Conservation (phyloP, 2,113 vertebrate species). For the Neotragus moschatus region DNA sequence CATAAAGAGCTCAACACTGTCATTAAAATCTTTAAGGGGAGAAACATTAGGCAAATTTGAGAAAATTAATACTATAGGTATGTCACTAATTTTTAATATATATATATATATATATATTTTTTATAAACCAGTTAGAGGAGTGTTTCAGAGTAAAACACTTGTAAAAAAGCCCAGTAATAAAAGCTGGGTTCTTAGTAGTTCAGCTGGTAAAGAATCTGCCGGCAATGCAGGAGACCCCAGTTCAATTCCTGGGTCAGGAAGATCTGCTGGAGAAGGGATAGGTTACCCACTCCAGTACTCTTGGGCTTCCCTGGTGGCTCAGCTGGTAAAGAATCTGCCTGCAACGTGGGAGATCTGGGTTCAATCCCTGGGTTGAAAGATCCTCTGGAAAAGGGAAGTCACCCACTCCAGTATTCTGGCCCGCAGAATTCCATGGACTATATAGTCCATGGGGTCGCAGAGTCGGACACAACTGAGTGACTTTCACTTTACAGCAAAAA, state of each 20-base stretch:
- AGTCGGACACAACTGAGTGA: neutral
- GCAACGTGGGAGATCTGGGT: fast-evolving
- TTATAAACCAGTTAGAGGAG: neutral
- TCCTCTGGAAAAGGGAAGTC: neutral
- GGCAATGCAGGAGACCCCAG: neutral
- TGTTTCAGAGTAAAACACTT: neutral
- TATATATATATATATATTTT: neutral
- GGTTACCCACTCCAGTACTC: neutral
- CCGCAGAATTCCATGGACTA: neutral
- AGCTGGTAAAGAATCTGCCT: neutral
- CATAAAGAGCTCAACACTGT: slow-evolving; percentile 23
- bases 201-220: neutral
- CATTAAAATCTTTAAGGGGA: slow-evolving; percentile 35
- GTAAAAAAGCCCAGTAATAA: neutral
- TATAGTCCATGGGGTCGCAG: neutral
- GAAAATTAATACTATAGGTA: neutral
- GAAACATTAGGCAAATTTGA: neutral
- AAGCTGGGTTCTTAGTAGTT: neutral
- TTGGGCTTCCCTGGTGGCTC: neutral
- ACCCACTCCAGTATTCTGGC: neutral
- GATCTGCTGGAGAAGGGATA: neutral
- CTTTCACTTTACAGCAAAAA: neutral
- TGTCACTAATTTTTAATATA: neutral
- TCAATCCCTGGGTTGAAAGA: neutral
- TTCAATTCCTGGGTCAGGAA: neutral